Base-by-base conservation (phyloP, 2,888 invertebrate species). In the Melipona beecheii region DNA sequence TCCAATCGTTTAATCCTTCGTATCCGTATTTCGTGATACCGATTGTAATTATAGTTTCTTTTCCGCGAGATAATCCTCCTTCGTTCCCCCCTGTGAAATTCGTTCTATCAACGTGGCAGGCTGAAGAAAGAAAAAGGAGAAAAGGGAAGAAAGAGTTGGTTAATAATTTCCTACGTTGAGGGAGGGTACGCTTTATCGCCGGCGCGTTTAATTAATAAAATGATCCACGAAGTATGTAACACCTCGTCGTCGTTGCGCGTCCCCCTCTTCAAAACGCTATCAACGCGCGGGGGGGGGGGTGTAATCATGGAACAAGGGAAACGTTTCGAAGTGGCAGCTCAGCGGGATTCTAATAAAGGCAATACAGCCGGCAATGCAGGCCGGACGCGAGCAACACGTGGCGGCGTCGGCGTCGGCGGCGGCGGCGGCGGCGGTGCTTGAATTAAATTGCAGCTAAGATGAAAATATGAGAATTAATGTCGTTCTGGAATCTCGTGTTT, bases 391-490 rank as follows among this genome's bases (percentile, higher is more conserved):
- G 84, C 77, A 78, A 84, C 74, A 78, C 75, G 75, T 78, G 77
- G 75, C 49, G 31, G 56, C 31, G 31, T 2, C 31, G 31, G 31
- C 31, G 24, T 24, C 27, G 31, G 56, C 4, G 31, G 31, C 31
- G 31, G 31, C 31, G 31, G 31, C 31, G 31, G 56, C 62, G 56
- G 60, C 64, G 68, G 71, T 43, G 13, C 75, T 58, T 75, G 75
- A 82, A 82, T 78, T 78, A 84, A 78, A 82, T 82, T 78, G 60
- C 60, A 72, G 74, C 58, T 72, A 75, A 50, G 74, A 78, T 78
- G 73, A 75, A 82, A 82, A 75, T 82, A 84, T 71, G 75, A 75
- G 78, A 71, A 78, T 82, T 78, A 68, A 82, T 75, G 74, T 74
- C 72, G 68, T 70, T 68, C 66, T 66, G 56, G 68, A 66, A 84